These are phyloP conservation scores for Coracias cyanogaster DNA, from an alignment of 2,797 vertebrate genomes.

Conservation along the genomic window DNA sequence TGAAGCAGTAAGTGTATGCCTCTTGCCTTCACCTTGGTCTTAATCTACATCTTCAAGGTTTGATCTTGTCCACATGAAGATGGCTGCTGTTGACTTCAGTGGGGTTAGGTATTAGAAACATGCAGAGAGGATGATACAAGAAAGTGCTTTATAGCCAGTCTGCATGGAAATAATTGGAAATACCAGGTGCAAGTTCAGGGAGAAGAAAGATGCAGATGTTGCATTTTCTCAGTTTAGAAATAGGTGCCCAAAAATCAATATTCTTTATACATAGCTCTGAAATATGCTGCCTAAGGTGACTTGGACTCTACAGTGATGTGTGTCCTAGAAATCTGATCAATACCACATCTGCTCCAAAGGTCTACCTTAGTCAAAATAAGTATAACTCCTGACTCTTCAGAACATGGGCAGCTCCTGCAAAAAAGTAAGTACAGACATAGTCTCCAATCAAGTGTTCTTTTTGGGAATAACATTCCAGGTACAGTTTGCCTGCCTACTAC, in stretches of 20 bases:
- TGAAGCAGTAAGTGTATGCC: not conserved
- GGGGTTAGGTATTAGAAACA: not conserved
- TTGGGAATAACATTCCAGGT: not conserved
- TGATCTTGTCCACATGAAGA: not conserved
- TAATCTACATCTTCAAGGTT: not conserved
- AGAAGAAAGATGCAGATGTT: conserved; percentile 44
- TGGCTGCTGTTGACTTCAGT: not conserved
- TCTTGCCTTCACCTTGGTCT: not conserved
- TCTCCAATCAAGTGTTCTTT: conserved; percentile 17
- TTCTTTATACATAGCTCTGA: conserved; percentile 49
- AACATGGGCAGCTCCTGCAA: not conserved
- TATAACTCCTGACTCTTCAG: not conserved
- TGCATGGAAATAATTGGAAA: not conserved
- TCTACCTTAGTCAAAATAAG: not conserved
- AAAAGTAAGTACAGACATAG: not conserved
- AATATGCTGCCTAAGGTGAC: conserved; percentile 63
- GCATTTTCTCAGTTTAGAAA: conserved; percentile 52
- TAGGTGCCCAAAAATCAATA: conserved; percentile 48
- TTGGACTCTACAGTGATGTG: conserved; percentile 15
- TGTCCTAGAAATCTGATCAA: conserved; percentile 51
- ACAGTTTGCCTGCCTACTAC: not conserved
- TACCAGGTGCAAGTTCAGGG: conserved; percentile 31
- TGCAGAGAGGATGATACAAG: not conserved
- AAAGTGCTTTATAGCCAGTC: not conserved
- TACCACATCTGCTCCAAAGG: conserved; percentile 46